phyloP scores from a whole-genome alignment of 2,888 invertebrate genomes.

The Macroteleia sp. region DNA sequence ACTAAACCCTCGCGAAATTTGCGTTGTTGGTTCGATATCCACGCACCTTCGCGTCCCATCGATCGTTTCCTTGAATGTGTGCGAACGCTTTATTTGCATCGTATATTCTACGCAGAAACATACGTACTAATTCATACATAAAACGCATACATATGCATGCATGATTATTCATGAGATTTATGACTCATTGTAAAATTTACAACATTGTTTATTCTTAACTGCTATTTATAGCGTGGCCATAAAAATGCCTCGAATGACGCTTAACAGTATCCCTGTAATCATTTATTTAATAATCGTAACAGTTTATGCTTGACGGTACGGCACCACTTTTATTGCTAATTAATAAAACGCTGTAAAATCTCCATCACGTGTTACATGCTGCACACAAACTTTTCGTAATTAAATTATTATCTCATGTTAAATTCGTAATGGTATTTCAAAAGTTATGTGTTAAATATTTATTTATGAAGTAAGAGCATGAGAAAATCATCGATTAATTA shows the following conservation, averaged over 20 bases:
- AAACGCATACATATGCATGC: slow-evolving; percentile 39
- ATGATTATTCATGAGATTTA: slow-evolving; percentile 59
- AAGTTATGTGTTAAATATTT: not conserved
- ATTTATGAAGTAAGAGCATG: not conserved
- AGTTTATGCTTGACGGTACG: slow-evolving; percentile 39
- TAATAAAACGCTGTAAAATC: slow-evolving; percentile 35
- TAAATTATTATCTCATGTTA: slow-evolving; percentile 41
- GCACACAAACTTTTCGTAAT: slow-evolving; percentile 30
- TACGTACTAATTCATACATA: slow-evolving; percentile 49
- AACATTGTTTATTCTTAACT: slow-evolving; percentile 60
- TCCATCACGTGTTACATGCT: slow-evolving; percentile 26
- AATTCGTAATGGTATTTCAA: not conserved
- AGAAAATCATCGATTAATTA: too few species aligned
- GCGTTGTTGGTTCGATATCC: slow-evolving; percentile 68
- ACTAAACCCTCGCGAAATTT: slow-evolving; percentile 39
- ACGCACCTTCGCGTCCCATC: slow-evolving; percentile 65
- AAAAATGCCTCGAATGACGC: slow-evolving; percentile 42
- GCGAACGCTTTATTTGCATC: slow-evolving; percentile 50
- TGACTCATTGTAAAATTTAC: slow-evolving; percentile 59
- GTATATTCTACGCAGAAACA: slow-evolving; percentile 39
- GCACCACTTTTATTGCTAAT: slow-evolving; percentile 46
- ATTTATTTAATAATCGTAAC: slow-evolving; percentile 57
- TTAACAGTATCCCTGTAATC: slow-evolving; percentile 43
- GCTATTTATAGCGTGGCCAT: slow-evolving; percentile 54
- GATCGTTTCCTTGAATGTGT: slow-evolving; percentile 58